phyloP scores from a whole-genome alignment of 2,888 invertebrate genomes.

The Coelinius sp. region DNA sequence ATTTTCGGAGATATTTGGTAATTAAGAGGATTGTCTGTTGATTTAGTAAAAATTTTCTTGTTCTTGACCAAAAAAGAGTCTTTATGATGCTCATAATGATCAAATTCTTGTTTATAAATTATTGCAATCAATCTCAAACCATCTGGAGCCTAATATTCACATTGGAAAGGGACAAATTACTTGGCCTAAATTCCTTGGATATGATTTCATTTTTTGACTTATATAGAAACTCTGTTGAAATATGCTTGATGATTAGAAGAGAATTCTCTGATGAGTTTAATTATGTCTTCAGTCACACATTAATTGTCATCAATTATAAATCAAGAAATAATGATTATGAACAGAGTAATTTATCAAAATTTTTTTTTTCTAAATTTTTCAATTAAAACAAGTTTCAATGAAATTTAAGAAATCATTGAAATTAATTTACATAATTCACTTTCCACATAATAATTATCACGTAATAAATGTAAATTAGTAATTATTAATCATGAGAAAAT shows the following conservation, averaged over 20 bases:
- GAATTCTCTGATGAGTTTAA: neutral
- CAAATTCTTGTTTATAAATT: neutral
- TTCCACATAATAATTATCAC: neutral
- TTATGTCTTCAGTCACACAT: neutral
- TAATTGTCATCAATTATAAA: too few relatives aligned
- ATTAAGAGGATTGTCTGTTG: too few relatives aligned
- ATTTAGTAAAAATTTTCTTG: too few relatives aligned
- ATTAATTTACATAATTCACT: neutral
- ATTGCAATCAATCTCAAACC: neutral
- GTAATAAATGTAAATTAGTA: neutral
- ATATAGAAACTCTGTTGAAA: neutral
- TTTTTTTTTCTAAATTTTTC: too few relatives aligned
- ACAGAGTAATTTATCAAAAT: too few relatives aligned
- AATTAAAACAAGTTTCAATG: too few relatives aligned
- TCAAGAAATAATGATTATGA: too few relatives aligned
- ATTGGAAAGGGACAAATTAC: neutral
- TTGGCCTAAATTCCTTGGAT: neutral
- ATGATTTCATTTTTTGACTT: neutral
- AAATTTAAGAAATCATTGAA: neutral
- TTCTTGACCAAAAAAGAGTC: too few relatives aligned
- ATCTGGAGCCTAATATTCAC: too few relatives aligned
- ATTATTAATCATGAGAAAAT: neutral
- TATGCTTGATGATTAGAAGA: neutral
- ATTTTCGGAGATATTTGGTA: too few relatives aligned
- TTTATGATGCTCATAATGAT: too few relatives aligned